These are phyloP conservation scores for Acronicta aceris DNA, from an alignment of 2,888 invertebrate species.

Conservation along the genomic window DNA sequence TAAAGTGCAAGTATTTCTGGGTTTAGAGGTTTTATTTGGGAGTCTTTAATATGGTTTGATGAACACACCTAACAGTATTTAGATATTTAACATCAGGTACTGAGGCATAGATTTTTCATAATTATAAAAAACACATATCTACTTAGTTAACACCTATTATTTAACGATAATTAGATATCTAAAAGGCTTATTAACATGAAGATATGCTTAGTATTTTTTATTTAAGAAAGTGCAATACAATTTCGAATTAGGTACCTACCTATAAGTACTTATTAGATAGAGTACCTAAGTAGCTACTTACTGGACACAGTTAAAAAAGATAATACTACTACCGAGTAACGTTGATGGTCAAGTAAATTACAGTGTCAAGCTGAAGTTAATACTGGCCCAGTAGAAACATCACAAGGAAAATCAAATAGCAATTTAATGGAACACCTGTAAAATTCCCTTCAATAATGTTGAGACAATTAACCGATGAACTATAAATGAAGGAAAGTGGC, in stretches of 20 bases:
- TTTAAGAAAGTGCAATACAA: too few relatives aligned
- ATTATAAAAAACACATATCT: too few relatives aligned
- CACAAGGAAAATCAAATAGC: conserved; percentile 27
- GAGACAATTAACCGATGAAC: conserved; percentile 79
- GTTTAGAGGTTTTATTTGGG: not conserved
- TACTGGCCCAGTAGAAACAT: conserved; percentile 21
- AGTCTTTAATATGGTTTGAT: too few relatives aligned
- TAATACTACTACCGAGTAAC: not conserved
- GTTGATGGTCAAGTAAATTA: conserved; percentile 42
- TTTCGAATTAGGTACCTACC: too few relatives aligned
- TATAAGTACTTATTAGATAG: too few relatives aligned
- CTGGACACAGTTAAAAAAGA: not conserved
- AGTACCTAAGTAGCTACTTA: not conserved
- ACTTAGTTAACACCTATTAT: too few relatives aligned
- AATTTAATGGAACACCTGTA: conserved; percentile 45
- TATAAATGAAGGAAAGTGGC: conserved; percentile 85
- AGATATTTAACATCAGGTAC: too few relatives aligned
- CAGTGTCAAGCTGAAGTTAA: conserved; percentile 39
- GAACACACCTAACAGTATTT: too few relatives aligned
- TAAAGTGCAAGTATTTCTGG: conserved; percentile 19
- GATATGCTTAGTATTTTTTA: too few relatives aligned
- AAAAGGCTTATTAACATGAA: too few relatives aligned
- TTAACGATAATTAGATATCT: too few relatives aligned
- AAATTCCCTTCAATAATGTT: conserved; percentile 60
- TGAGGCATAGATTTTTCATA: too few relatives aligned